phyloP scores from a whole-genome alignment of 2,797 vertebrate species.

The Gymnopithys bicolor region DNA sequence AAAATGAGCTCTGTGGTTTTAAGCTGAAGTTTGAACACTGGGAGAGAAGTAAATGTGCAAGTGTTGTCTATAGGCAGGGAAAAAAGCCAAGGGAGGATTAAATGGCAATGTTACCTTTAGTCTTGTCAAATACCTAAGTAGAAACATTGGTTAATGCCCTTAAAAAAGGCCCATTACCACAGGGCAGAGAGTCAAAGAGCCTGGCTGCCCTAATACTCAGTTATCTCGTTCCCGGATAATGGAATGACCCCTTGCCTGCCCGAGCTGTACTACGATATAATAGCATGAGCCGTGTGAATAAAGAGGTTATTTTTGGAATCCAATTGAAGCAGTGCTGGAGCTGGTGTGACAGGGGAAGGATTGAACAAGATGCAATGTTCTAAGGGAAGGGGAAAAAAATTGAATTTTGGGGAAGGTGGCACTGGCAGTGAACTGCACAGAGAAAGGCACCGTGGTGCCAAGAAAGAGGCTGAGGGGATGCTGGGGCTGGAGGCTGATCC shows the following conservation, averaged over 20 bases:
- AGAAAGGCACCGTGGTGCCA: rapidly evolving
- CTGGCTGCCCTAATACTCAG: slow-evolving; percentile 72
- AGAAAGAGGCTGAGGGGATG: rapidly evolving
- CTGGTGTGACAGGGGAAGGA: slow-evolving; percentile 75
- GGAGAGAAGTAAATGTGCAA: background rate
- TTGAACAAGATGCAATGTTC: slow-evolving; percentile 73
- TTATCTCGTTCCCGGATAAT: slow-evolving; percentile 82
- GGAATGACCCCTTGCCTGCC: slow-evolving; percentile 86
- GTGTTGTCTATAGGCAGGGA: background rate
- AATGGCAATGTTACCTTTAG: slow-evolving; percentile 75
- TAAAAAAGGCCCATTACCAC: slow-evolving; percentile 78
- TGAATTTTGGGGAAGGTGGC: slow-evolving; percentile 59
- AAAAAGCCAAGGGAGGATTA: slow-evolving; percentile 63
- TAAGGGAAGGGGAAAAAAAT: slow-evolving; percentile 54
- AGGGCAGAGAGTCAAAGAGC: slow-evolving; percentile 73
- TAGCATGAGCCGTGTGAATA: slow-evolving; percentile 84
- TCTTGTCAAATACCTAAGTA: slow-evolving; percentile 74
- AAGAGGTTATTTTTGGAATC: slow-evolving; percentile 88
- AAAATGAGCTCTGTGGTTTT: background rate
- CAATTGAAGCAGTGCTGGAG: slow-evolving; percentile 81
- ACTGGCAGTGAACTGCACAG: background rate
- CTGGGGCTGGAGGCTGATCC: background rate
- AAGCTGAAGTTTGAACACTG: slow-evolving; percentile 21
- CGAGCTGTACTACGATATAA: slow-evolving; percentile 79
- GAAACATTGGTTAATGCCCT: slow-evolving; percentile 77